Evolutionary conservation across 37 sponge, comb jelly and placozoan genomes (phyloP).

Genomic region (Axinella damicornis): DNA sequence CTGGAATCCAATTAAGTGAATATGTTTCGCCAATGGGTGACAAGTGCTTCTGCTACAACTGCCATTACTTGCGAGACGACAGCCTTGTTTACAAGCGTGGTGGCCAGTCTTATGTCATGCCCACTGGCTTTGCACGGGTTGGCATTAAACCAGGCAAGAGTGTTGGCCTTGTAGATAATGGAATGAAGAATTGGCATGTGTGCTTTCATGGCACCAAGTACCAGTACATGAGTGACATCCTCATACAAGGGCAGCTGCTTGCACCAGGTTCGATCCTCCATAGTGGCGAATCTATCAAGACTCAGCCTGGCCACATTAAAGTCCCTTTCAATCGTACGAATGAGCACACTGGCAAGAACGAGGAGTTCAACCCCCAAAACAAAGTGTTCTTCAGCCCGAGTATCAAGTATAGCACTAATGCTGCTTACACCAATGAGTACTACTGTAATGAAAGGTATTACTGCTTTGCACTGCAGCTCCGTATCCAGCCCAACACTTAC

Average conservation of each 20-base stretch:
- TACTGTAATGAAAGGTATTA: constrained; percentile 6
- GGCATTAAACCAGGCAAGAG: constrained; percentile 27
- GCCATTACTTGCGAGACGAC: constrained; percentile 22
- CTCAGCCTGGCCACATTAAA: constrained; percentile 18
- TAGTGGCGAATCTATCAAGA: constrained; percentile 12
- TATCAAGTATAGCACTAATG: constrained; percentile 10
- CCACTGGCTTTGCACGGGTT: constrained; percentile 33
- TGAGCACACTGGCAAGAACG: constrained; percentile 23
- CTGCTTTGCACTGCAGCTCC: constrained; percentile 29
- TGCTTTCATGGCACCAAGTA: constrained; percentile 32
- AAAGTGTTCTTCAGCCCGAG: constrained; percentile 35
- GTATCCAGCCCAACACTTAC: constrained; percentile 40
- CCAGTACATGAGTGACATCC: constrained; percentile 16
- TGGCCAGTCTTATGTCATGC: constrained; percentile 21
- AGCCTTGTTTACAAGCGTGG: constrained; percentile 5
- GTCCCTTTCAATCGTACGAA: constrained; percentile 14
- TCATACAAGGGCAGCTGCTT: constrained; percentile 23
- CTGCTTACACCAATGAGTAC: constrained; percentile 14
- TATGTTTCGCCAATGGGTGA: constrained; percentile 5
- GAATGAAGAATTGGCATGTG: constrained; percentile 29
- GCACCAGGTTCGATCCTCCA: constrained; percentile 29
- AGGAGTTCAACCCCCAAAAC: constrained; percentile 22
- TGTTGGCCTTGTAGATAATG: constrained; percentile 2
- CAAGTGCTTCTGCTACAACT: constrained; percentile 29
- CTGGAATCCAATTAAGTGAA: constrained; percentile 18